Conservation (phyloP, 2,888 invertebrate genomes). For the Mimas tiliae region DNA sequence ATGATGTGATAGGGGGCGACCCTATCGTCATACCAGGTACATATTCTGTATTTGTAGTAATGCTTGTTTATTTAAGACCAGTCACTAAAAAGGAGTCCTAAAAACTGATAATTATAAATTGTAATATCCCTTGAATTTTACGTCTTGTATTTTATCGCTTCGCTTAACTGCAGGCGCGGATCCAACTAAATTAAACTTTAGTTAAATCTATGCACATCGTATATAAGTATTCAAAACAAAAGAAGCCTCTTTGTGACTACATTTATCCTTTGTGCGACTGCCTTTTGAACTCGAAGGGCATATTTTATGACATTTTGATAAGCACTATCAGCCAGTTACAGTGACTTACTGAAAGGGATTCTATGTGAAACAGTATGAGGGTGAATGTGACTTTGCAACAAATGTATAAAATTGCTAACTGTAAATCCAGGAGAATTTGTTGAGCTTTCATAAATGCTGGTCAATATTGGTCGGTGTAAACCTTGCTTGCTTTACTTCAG, state of each 20-base stretch:
- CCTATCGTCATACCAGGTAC: too few species aligned
- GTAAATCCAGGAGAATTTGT: background rate
- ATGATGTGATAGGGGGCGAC: too few species aligned
- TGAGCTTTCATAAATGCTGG: constrained; percentile 10
- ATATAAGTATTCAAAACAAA: constrained; percentile 9
- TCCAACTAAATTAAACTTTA: constrained; percentile 6
- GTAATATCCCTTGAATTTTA: background rate
- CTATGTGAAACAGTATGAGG: constrained; percentile 37
- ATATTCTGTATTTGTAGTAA: too few species aligned
- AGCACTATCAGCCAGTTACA: constrained; percentile 52
- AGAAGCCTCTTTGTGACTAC: constrained; percentile 45
- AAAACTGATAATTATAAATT: background rate
- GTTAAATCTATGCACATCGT: constrained; percentile 10
- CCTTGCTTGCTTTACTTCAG: background rate
- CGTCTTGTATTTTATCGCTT: background rate
- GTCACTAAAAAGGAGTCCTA: too few species aligned
- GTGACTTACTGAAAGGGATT: constrained; percentile 48
- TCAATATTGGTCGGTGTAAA: constrained; percentile 9
- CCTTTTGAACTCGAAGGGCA: constrained; percentile 51
- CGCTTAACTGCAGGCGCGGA: background rate
- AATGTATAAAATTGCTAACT: constrained; percentile 14
- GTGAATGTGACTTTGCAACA: constrained; percentile 5
- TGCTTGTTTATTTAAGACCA: too few species aligned
- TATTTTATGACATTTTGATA: constrained; percentile 54
- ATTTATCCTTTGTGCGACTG: constrained; percentile 38